These are phyloP conservation scores for Pteromalus puparum DNA, from an alignment of 1,140 invertebrate genomes.

Conservation along the genomic window DNA sequence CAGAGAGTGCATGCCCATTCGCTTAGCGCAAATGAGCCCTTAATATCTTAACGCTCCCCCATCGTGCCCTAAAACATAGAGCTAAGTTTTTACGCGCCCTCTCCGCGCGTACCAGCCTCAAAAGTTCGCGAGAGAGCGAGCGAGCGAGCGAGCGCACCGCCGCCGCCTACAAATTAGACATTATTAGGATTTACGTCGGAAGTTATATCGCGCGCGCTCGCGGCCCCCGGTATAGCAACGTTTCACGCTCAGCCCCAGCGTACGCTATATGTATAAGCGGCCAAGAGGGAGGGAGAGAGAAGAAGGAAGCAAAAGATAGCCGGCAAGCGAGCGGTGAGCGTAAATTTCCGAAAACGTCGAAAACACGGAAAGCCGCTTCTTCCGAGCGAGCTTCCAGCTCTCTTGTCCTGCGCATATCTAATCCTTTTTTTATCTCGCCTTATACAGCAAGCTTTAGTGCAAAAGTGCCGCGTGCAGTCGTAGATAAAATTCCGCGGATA, in stretches of 20 bases:
- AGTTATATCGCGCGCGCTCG: conserved; percentile 61
- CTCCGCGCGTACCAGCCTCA: neutral
- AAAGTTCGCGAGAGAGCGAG: neutral
- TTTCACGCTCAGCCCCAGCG: conserved; percentile 48
- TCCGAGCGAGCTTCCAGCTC: neutral
- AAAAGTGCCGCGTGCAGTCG: conserved; percentile 9
- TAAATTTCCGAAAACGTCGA: conserved; percentile 47
- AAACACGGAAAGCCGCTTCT: conserved; percentile 61
- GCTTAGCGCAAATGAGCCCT: conserved; percentile 49
- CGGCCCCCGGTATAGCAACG: conserved; percentile 48
- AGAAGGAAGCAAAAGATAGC: neutral
- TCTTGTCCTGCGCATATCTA: neutral
- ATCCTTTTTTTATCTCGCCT: neutral
- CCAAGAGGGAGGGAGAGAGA: neutral
- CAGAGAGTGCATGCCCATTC: neutral
- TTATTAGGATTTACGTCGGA: conserved; percentile 69
- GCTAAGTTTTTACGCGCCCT: conserved; percentile 40
- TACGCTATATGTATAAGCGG: neutral
- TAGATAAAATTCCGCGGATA: conserved; percentile 34
- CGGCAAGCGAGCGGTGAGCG: neutral
- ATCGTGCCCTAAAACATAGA: neutral
- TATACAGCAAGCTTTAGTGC: neutral
- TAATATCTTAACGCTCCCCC: conserved; percentile 53
- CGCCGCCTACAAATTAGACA: conserved; percentile 66
- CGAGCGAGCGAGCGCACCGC: neutral